These are phyloP conservation scores for Anneissia japonica DNA, from an alignment of 35 echinoderm and acorn worm species.

Conservation along the genomic window DNA sequence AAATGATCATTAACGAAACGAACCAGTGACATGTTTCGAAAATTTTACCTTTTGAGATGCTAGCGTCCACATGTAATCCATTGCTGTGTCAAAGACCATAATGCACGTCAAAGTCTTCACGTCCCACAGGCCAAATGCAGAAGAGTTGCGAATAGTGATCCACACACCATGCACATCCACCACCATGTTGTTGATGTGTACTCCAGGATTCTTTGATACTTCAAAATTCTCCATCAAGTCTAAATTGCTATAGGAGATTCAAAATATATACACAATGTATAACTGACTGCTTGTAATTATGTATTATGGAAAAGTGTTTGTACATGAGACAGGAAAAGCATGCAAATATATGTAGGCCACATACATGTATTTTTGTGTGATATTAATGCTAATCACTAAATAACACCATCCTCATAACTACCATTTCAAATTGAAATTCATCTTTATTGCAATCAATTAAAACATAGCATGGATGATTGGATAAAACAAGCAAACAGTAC, in stretches of 20 bases:
- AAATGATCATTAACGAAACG: background rate
- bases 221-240: slow-evolving; percentile 81
- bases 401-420: no score
- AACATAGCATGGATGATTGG: no score
- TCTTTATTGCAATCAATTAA: no score
- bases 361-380: no score
- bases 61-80: slow-evolving; percentile 16
- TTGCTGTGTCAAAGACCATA: slow-evolving; percentile 75
- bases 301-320: no score
- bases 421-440: no score
- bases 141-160: slow-evolving; percentile 73
- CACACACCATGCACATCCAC: slow-evolving; percentile 55
- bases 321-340: no score
- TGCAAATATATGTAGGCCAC: no score
- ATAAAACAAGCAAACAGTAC: no score
- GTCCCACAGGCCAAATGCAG: slow-evolving; percentile 69
- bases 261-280: no score
- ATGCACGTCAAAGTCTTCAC: slow-evolving; percentile 41
- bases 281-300: no score
- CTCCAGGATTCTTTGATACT: slow-evolving; percentile 60
- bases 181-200: slow-evolving; percentile 62
- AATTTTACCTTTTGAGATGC: background rate
- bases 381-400: no score
- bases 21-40: background rate
- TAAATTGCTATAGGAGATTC: background rate